A percentile compares a stretch with the other conserved stretches of the same genome.
phyloP scores from a whole-genome alignment of 2,888 invertebrate genomes.

The Harpagoxenus sublaevis region DNA sequence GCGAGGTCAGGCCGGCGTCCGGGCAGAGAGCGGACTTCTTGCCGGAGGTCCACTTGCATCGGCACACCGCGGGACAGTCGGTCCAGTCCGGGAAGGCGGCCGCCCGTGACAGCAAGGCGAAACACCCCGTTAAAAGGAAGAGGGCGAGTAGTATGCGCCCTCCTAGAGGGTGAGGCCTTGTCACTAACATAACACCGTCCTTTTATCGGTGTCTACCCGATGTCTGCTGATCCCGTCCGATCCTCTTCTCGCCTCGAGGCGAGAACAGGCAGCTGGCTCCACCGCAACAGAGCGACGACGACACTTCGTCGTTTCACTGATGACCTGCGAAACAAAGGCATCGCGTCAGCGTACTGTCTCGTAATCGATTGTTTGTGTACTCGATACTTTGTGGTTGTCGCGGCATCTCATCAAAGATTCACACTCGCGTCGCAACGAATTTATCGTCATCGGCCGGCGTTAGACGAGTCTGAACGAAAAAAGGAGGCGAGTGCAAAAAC shows the following conservation, averaged over 20 bases:
- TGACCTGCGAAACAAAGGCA: slow-evolving; percentile 29
- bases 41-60: slow-evolving; percentile 97
- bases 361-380: slow-evolving; percentile 43
- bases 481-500: slow-evolving; percentile 17
- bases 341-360: slow-evolving; percentile 12
- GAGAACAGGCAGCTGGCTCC: slow-evolving; percentile 38
- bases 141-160: slow-evolving; percentile 83
- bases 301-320: slow-evolving; percentile 34
- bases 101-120: slow-evolving; percentile 82
- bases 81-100: slow-evolving; percentile 93
- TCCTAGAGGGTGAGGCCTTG: slow-evolving; percentile 81
- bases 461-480: slow-evolving; percentile 12
- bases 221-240: slow-evolving; percentile 43
- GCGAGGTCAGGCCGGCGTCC: slow-evolving; percentile 92
- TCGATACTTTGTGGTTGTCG: slow-evolving; percentile 27
- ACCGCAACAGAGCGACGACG: slow-evolving; percentile 31
- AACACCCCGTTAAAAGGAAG: slow-evolving; percentile 79
- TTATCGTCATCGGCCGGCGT: background rate
- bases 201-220: slow-evolving; percentile 61
- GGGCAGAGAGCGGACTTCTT: slow-evolving; percentile 96
- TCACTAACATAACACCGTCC: slow-evolving; percentile 79
- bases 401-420: slow-evolving; percentile 8
- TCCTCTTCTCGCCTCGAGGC: slow-evolving; percentile 38
- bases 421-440: slow-evolving; percentile 6
- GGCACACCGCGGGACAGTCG: slow-evolving; percentile 94